A percentile compares a stretch with the other conserved stretches of the same genome.
Conservation (phyloP, 1,140 invertebrate genomes). For the Matsumurasca onukii region DNA sequence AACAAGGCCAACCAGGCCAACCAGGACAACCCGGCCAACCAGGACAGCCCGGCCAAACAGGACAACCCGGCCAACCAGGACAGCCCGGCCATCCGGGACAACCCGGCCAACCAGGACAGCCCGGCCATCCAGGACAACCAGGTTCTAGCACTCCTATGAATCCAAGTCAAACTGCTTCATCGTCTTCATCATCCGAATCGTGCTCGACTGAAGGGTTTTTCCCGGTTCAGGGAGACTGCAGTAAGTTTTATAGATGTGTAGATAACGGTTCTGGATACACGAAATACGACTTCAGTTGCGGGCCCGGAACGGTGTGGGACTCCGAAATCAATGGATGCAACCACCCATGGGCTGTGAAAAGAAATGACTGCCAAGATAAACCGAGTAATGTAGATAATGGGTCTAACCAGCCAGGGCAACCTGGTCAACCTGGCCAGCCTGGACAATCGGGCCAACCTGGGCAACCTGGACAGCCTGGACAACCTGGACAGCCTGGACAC, state of each 20-base stretch:
- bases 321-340: slow-evolving; percentile 51
- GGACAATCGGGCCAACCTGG: background rate
- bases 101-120: slow-evolving; percentile 14
- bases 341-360: slow-evolving; percentile 49
- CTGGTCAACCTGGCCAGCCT: background rate
- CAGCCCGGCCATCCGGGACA: slow-evolving; percentile 26
- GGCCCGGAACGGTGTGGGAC: slow-evolving; percentile 53
- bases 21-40: slow-evolving; percentile 20
- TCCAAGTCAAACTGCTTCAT: background rate
- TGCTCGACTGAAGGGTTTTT: slow-evolving; percentile 60
- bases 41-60: slow-evolving; percentile 1
- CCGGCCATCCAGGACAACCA: slow-evolving; percentile 12
- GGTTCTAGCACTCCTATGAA: slow-evolving; percentile 7
- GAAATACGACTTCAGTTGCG: slow-evolving; percentile 50
- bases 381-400: background rate
- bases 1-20: slow-evolving; percentile 11
- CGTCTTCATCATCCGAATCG: background rate
- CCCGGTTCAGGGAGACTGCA: slow-evolving; percentile 49
- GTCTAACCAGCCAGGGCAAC: background rate
- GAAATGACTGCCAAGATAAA: slow-evolving; percentile 33
- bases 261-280: slow-evolving; percentile 48
- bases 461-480: slow-evolving; percentile 1
- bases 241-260: slow-evolving; percentile 50
- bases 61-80: slow-evolving; percentile 3
- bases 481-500: background rate